Evolutionary conservation across 2,888 invertebrate genomes (phyloP).

Genomic region (Chalcosyrphus nemorum): DNA sequence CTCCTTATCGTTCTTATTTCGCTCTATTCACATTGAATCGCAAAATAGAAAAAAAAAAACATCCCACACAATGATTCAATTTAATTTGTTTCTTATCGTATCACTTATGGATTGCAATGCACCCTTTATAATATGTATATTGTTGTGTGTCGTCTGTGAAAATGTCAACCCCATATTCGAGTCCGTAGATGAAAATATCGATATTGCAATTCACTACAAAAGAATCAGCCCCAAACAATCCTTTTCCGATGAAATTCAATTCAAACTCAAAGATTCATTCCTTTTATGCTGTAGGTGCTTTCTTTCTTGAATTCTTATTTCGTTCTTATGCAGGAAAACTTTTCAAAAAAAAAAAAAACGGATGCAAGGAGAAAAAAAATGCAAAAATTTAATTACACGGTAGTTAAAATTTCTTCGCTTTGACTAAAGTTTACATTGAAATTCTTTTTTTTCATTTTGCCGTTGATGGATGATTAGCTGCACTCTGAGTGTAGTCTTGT

Average conservation of each 20-base stretch:
- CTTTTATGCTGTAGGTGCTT: not conserved
- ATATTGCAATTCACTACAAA: not conserved
- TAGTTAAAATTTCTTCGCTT: conserved; percentile 28
- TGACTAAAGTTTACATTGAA: conserved; percentile 31
- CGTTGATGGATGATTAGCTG: conserved; percentile 21
- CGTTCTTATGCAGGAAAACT: not conserved
- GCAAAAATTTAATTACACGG: conserved; percentile 21
- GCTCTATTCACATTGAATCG: not conserved
- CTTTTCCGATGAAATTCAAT: conserved; percentile 2
- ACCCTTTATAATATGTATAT: not conserved
- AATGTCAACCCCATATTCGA: not conserved
- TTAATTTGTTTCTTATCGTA: conserved; percentile 47
- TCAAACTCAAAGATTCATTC: conserved; percentile 4
- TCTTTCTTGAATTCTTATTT: not conserved
- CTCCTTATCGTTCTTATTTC: not conserved
- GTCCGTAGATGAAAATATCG: not conserved
- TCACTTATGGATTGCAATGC: conserved; percentile 20
- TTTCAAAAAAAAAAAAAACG: not conserved
- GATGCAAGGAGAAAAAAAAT: conserved; percentile 3
- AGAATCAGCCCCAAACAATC: not conserved
- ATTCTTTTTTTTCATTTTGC: not conserved
- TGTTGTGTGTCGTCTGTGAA: not conserved
- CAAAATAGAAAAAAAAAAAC: not conserved
- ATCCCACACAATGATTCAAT: conserved; percentile 28
- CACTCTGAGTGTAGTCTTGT: not conserved